Base-by-base conservation (phyloP, 2,797 vertebrate species). In the Tokudaia muenninki region DNA sequence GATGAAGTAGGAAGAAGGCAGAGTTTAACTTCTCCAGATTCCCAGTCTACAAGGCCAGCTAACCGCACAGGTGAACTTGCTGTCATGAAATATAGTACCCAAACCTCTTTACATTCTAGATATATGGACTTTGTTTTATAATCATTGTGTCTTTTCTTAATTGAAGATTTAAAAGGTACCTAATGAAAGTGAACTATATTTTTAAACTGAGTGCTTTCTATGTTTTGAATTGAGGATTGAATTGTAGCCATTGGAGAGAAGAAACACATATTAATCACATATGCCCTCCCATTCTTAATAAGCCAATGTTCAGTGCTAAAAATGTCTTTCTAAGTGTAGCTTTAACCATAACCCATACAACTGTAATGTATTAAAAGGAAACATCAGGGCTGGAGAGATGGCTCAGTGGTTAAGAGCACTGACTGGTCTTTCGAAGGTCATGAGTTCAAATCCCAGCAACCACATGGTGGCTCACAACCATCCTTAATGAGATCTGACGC, bases 1-100 rank as follows among this genome's bases (percentile, higher is more conserved):
- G 99, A 99, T 29, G 99, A 99, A 95, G 99, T 99, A 8, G 99
- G 99, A 93, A 99, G 99, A 67, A 98, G 99, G 50, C 99, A 99
- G 97, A 99, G 99, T 88, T 99, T 99, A 95, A 99, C 99, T 70
- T 99, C 99, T 41, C 99, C 99, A 0, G 99, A 99, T 98, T 99
- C 99, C 9, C 99, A 99, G 97, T 99, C 99, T 92, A 98, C 98
- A 44, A 99, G 99, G 57, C 98, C 99, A 3, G 98, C 99, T 78
- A 99, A 99, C 98, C 98, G 99, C 86, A 99, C 99, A 90, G 99
- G 99, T 98, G 98, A 21, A 82, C 67, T 63, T 84, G 11, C 63
- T 87, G 4, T 90, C 13, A 6, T 83, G 44, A 2, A 26, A 29
- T 92, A 0, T 78, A 89, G 55, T 13, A 55, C 50, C 34, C 67